Conservation (phyloP, 2,888 invertebrate genomes). For the Gastracanthus pulcherrimus region DNA sequence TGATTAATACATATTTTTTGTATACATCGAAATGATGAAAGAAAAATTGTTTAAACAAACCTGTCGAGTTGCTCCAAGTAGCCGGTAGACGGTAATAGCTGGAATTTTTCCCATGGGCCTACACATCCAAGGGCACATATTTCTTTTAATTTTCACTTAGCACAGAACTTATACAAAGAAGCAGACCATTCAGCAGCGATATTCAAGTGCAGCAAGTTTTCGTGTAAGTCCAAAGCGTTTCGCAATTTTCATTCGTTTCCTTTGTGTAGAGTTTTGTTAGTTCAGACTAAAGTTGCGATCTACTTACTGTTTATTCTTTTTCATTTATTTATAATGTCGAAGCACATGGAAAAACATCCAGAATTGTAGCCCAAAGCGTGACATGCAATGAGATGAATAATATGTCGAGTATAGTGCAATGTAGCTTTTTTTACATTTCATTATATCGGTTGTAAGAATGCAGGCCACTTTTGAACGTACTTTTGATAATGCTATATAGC, state of each 20-base stretch:
- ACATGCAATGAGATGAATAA: constrained; percentile 63
- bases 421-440: neutral
- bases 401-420: neutral
- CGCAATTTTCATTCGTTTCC: neutral
- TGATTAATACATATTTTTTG: no score
- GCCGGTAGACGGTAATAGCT: neutral
- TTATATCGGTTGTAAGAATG: neutral
- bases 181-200: neutral
- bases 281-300: constrained; percentile 8
- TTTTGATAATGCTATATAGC: neutral
- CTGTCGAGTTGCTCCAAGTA: constrained; percentile 42
- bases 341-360: constrained; percentile 56
- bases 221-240: constrained; percentile 4
- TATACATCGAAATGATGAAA: no score
- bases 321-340: neutral
- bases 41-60: constrained; percentile 28
- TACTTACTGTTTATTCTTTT: constrained; percentile 4
- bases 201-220: neutral
- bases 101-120: constrained; percentile 22
- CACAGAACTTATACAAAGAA: constrained; percentile 11
- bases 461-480: neutral
- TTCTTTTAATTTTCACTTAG: constrained; percentile 16
- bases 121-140: constrained; percentile 12
- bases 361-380: constrained; percentile 66
- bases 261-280: constrained; percentile 19